phyloP scores from a whole-genome alignment of 2,888 invertebrate genomes.

The Thymelicus acteon region DNA sequence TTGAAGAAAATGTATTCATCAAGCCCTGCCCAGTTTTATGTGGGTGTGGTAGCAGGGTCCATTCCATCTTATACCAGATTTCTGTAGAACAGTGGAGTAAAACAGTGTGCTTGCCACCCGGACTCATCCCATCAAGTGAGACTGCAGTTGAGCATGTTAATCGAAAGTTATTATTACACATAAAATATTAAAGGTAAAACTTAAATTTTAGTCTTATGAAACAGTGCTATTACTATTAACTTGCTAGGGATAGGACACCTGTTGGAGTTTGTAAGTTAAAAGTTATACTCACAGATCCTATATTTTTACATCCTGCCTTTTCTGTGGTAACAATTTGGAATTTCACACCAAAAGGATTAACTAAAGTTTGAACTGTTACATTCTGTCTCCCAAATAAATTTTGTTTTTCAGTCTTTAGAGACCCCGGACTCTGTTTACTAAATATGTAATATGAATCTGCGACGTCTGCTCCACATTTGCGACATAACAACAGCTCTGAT shows the following conservation, averaged over 20 bases:
- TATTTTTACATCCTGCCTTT: conserved; percentile 82
- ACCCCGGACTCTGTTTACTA: conserved; percentile 79
- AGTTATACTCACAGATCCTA: conserved; percentile 72
- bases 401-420: conserved; percentile 72
- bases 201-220: no score
- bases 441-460: conserved; percentile 82
- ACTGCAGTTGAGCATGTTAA: no score
- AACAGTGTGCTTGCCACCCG: no score
- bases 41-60: no score
- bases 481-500: conserved; percentile 84
- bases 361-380: conserved; percentile 82
- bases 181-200: no score
- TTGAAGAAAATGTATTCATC: no score
- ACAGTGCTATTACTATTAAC: no score
- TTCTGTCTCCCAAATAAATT: conserved; percentile 81
- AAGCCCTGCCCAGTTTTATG: no score
- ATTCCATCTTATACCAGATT: no score
- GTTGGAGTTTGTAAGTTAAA: not conserved
- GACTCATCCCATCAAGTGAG: no score
- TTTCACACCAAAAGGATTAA: conserved; percentile 82
- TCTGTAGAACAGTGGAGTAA: no score
- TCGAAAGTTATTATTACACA: no score
- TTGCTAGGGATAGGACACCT: not conserved
- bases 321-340: conserved; percentile 82
- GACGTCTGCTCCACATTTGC: conserved; percentile 85